These are phyloP conservation scores for Novumbra hubbsi DNA, from an alignment of 2,797 vertebrate genomes.

Conservation along the genomic window DNA sequence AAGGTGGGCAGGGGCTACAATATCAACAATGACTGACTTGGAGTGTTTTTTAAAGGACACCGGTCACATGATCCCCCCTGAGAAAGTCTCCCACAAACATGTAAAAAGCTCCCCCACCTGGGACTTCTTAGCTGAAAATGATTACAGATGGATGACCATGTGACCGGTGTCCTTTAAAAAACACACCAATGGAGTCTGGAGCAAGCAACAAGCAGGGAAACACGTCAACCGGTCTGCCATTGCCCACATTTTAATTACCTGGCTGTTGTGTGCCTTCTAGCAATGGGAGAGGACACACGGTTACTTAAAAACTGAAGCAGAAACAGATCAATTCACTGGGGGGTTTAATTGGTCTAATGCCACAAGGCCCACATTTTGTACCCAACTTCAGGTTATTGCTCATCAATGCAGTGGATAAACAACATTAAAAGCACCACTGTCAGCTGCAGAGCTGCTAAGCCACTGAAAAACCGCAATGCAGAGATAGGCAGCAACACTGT, in stretches of 20 bases:
- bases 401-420: neutral
- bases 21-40: too few relatives aligned
- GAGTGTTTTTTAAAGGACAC: too few relatives aligned
- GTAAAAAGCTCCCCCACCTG: too few relatives aligned
- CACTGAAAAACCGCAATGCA: conserved; percentile 5
- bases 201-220: too few relatives aligned
- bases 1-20: too few relatives aligned
- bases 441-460: conserved; percentile 1
- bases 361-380: neutral
- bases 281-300: neutral
- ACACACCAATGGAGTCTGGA: too few relatives aligned
- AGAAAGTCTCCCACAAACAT: too few relatives aligned
- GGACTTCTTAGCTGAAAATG: too few relatives aligned
- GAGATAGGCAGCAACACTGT: conserved; percentile 14
- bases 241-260: neutral
- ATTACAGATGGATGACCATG: too few relatives aligned
- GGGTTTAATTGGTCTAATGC: neutral
- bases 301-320: neutral
- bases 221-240: too few relatives aligned
- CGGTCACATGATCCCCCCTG: too few relatives aligned
- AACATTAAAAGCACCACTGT: neutral
- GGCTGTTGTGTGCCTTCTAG: neutral
- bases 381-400: neutral
- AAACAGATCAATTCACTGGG: neutral
- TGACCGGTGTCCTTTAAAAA: too few relatives aligned